phyloP scores from a whole-genome alignment of 2,797 vertebrate genomes.

The Sitta carolinensis region DNA sequence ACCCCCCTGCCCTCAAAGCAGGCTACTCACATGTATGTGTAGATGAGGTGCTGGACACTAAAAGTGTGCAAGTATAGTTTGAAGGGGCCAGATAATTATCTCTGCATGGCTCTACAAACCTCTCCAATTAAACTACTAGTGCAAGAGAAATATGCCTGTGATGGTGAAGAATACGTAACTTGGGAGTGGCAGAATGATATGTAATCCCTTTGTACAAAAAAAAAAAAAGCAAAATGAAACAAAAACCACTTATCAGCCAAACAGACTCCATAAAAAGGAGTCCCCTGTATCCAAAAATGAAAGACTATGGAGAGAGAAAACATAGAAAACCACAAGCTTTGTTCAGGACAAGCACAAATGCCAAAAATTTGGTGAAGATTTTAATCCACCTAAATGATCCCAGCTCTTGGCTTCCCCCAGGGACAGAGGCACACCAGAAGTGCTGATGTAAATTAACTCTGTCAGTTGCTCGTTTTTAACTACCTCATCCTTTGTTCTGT shows the following conservation, averaged over 20 bases:
- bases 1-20: background rate
- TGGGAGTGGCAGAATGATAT: background rate
- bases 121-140: background rate
- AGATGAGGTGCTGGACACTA: background rate
- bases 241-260: background rate
- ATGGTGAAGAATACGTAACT: background rate
- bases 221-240: background rate
- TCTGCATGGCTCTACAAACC: background rate
- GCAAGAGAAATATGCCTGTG: background rate
- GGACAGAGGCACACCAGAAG: background rate
- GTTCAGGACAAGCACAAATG: background rate
- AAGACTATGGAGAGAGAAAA: background rate
- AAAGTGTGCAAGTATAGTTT: background rate
- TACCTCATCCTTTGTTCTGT: conserved; percentile 58
- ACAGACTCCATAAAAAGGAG: background rate
- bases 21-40: background rate
- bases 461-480: conserved; percentile 59
- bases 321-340: background rate
- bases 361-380: conserved; percentile 20
- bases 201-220: background rate
- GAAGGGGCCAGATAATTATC: background rate
- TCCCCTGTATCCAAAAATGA: background rate
- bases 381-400: conserved; percentile 31
- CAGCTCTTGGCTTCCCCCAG: background rate
- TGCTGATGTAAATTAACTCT: conserved; percentile 28